Percentiles rank a stretch among this genome's conserved stretches.
Conservation (phyloP, 1,140 invertebrate genomes). For the Neoseiulus cucumeris region DNA sequence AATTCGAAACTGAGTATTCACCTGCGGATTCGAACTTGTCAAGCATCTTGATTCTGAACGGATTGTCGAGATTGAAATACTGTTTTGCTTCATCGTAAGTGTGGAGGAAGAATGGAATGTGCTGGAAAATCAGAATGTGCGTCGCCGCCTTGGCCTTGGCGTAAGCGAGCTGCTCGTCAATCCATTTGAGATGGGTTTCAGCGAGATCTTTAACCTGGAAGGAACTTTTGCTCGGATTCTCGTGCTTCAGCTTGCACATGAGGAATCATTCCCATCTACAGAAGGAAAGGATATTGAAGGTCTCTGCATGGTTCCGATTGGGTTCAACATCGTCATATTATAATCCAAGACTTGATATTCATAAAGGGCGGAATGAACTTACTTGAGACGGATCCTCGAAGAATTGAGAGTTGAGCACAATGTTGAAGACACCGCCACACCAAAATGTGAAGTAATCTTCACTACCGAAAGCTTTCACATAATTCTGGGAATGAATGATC, state of each 20-base stretch:
- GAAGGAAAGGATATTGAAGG: no score
- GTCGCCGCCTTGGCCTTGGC: slow-evolving; percentile 19
- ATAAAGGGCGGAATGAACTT: no score
- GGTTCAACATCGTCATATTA: no score
- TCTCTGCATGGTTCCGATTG: no score
- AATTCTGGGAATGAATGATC: slow-evolving; percentile 21
- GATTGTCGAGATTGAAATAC: slow-evolving; percentile 30
- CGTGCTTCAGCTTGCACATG: no score
- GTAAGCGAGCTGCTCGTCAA: slow-evolving; percentile 25
- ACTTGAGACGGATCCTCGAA: slow-evolving; percentile 23
- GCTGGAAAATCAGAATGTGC: slow-evolving; percentile 34
- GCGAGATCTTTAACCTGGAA: slow-evolving; percentile 24
- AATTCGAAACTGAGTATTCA: no score
- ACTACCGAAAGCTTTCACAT: slow-evolving; percentile 30
- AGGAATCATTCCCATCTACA: no score
- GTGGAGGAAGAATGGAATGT: slow-evolving; percentile 35
- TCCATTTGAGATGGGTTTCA: slow-evolving; percentile 30
- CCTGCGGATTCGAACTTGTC: slow-evolving; percentile 29
- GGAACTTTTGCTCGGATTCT: no score
- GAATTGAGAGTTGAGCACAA: slow-evolving; percentile 36
- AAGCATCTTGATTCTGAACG: slow-evolving; percentile 27
- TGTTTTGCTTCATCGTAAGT: slow-evolving; percentile 26
- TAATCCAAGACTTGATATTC: no score
- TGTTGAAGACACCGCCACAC: slow-evolving; percentile 33
- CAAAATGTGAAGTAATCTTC: slow-evolving; percentile 37